These are phyloP conservation scores for Amorpha juglandis DNA, from an alignment of 2,888 invertebrate genomes.

Conservation along the genomic window DNA sequence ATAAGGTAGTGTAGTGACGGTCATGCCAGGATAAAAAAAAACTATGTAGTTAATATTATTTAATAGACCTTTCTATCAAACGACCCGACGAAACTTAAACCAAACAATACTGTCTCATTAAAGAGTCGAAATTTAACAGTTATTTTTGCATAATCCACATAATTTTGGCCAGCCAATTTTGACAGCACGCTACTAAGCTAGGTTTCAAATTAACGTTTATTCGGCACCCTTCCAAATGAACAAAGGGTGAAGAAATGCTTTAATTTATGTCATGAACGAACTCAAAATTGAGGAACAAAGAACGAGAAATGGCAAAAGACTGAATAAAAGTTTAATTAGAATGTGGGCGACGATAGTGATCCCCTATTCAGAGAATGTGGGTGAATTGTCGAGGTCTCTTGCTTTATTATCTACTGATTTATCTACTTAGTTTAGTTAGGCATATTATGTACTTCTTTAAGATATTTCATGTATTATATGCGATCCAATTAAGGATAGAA, in stretches of 20 bases:
- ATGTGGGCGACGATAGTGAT: slow-evolving; percentile 12
- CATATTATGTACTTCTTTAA: background rate
- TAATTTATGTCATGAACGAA: slow-evolving; percentile 26
- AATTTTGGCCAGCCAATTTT: background rate
- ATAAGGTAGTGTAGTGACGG: too few relatives aligned
- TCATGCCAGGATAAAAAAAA: too few relatives aligned
- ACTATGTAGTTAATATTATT: too few relatives aligned
- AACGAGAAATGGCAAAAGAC: slow-evolving; percentile 7
- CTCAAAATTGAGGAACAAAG: slow-evolving; percentile 31
- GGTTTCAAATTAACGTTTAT: slow-evolving; percentile 6
- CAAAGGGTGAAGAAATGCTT: slow-evolving; percentile 24
- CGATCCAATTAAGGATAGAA: too few relatives aligned
- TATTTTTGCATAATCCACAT: too few relatives aligned
- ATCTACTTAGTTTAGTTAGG: background rate
- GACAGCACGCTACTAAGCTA: background rate
- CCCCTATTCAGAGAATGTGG: slow-evolving; percentile 1
- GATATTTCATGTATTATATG: background rate
- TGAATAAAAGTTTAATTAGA: slow-evolving; percentile 31
- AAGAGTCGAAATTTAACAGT: too few relatives aligned
- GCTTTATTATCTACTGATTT: slow-evolving; percentile 8
- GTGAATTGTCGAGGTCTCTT: background rate
- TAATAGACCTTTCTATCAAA: too few relatives aligned
- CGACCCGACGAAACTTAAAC: background rate
- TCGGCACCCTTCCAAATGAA: background rate
- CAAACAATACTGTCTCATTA: background rate